Percentiles rank a stretch among this genome's conserved stretches.
phyloP scores from a whole-genome alignment of 2,797 vertebrate genomes.

The Halcyon smyrnensis region DNA sequence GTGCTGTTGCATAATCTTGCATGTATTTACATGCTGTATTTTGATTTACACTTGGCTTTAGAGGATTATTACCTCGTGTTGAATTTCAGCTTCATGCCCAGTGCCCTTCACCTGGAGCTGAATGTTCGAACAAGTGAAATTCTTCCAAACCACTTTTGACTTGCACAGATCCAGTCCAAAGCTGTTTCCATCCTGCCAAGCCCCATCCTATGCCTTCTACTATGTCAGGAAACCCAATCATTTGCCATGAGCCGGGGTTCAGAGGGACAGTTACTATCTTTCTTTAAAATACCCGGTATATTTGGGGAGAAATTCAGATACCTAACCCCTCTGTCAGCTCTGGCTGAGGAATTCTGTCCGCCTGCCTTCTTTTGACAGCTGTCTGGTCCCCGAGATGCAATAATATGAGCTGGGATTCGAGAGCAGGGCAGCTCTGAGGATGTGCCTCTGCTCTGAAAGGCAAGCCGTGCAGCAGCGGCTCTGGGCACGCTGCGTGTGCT shows the following conservation, averaged over 20 bases:
- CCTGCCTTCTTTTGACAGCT: not conserved
- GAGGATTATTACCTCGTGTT: not conserved
- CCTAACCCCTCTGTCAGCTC: not conserved
- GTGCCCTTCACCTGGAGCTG: not conserved
- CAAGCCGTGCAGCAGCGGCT: not conserved
- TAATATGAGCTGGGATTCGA: not conserved
- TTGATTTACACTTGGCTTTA: not conserved
- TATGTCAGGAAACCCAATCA: not conserved
- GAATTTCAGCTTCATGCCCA: not conserved
- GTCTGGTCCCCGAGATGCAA: not conserved
- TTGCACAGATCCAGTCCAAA: not conserved
- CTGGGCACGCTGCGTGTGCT: not conserved
- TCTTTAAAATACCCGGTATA: not conserved
- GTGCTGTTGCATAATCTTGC: not conserved
- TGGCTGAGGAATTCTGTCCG: not conserved
- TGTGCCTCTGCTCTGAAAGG: not conserved
- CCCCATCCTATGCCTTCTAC: not conserved
- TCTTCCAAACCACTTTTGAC: not conserved
- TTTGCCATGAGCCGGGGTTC: not conserved
- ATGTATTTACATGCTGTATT: constrained; percentile 14
- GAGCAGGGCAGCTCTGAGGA: not conserved
- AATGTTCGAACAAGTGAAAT: not conserved
- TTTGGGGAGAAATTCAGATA: not conserved
- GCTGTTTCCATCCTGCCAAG: not conserved
- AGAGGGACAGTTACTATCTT: not conserved